phyloP scores from a whole-genome alignment of 2,888 invertebrate genomes.

The Papilio protenor region DNA sequence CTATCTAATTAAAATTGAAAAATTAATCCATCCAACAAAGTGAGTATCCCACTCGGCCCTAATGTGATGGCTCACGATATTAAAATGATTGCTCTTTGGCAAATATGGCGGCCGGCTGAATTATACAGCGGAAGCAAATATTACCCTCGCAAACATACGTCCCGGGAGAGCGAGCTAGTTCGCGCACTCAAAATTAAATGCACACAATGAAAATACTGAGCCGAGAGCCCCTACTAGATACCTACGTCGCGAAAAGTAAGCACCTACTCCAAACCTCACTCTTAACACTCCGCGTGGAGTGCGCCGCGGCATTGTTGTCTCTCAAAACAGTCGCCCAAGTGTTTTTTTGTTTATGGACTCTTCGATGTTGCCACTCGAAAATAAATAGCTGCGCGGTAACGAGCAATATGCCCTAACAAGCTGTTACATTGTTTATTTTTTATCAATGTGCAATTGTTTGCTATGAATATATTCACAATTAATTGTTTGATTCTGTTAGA shows the following conservation, averaged over 20 bases:
- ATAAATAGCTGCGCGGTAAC: slow-evolving; percentile 79
- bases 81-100: slow-evolving; percentile 87
- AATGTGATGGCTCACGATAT: slow-evolving; percentile 84
- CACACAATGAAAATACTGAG: slow-evolving; percentile 86
- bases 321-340: slow-evolving; percentile 81
- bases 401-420: slow-evolving; percentile 80
- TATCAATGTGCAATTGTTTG: slow-evolving; percentile 67
- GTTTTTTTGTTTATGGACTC: slow-evolving; percentile 84
- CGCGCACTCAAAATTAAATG: slow-evolving; percentile 87
- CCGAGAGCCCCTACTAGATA: slow-evolving; percentile 76
- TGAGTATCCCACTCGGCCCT: slow-evolving; percentile 76
- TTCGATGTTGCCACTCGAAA: slow-evolving; percentile 82
- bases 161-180: slow-evolving; percentile 85
- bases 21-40: slow-evolving; percentile 76
- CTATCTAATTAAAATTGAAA: slow-evolving; percentile 71
- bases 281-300: slow-evolving; percentile 75
- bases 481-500: slow-evolving; percentile 34
- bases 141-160: slow-evolving; percentile 85
- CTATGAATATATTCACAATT: slow-evolving; percentile 42
- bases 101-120: slow-evolving; percentile 86
- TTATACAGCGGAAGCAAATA: slow-evolving; percentile 86
- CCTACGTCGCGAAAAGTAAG: slow-evolving; percentile 83
- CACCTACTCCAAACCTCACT: slow-evolving; percentile 74
- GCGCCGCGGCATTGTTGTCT: slow-evolving; percentile 77
- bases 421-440: slow-evolving; percentile 74